Conservation (phyloP, 2,888 invertebrate genomes). For the Drosophila anomelani region DNA sequence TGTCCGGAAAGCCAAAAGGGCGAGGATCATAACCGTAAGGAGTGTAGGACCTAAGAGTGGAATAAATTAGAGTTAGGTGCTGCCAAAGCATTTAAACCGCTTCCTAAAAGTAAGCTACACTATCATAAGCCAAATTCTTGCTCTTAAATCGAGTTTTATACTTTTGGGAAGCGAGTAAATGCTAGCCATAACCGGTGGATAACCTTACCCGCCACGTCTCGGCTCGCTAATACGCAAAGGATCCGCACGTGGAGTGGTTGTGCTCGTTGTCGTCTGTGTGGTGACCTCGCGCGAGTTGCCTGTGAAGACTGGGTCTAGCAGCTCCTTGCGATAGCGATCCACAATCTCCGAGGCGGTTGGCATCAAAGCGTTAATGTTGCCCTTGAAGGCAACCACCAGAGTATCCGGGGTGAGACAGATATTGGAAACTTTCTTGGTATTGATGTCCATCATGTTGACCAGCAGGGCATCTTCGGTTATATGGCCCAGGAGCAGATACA, state of each 20-base stretch:
- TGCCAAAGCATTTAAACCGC: not conserved
- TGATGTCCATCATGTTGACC: slow-evolving; percentile 87
- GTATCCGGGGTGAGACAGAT: slow-evolving; percentile 87
- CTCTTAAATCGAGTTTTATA: not conserved
- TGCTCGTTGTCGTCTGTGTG: slow-evolving; percentile 76
- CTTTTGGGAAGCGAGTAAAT: slow-evolving; percentile 1
- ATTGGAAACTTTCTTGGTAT: slow-evolving; percentile 86
- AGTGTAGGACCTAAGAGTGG: slow-evolving; percentile 43
- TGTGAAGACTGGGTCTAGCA: slow-evolving; percentile 87
- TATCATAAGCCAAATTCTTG: not conserved
- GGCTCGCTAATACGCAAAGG: slow-evolving; percentile 78
- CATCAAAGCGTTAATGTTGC: slow-evolving; percentile 87
- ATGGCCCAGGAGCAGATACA: slow-evolving; percentile 88
- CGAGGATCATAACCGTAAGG: slow-evolving; percentile 66
- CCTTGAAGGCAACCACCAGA: slow-evolving; percentile 86
- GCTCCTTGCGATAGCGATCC: slow-evolving; percentile 87
- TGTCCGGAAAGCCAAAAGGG: slow-evolving; percentile 83
- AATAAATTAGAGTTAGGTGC: not conserved
- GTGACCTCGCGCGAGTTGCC: slow-evolving; percentile 80
- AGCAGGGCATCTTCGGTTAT: slow-evolving; percentile 88
- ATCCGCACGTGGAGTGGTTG: slow-evolving; percentile 49
- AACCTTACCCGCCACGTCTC: slow-evolving; percentile 64
- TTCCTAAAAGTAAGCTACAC: slow-evolving; percentile 3
- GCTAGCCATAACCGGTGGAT: not conserved
- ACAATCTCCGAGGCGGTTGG: slow-evolving; percentile 88